Evolutionary conservation across 2,113 vertebrate species (phyloP).

Genomic region (Triplophysa tibetana): DNA sequence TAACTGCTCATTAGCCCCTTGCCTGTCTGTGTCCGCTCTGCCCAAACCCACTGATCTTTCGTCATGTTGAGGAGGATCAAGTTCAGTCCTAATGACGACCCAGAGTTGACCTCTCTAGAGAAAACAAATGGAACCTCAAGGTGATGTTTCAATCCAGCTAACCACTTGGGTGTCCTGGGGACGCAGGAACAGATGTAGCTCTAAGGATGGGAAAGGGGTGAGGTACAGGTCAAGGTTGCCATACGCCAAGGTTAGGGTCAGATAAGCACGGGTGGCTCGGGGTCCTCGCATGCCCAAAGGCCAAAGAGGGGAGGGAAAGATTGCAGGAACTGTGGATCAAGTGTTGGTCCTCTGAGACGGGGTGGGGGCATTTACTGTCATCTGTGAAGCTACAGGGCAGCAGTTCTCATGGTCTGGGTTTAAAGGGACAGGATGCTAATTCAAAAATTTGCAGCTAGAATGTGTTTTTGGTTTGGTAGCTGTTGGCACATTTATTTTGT

Average conservation of each 20-base stretch:
- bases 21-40: constrained; percentile 63
- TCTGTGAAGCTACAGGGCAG: constrained; percentile 58
- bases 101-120: constrained; percentile 73
- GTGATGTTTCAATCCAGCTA: constrained; percentile 83
- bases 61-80: constrained; percentile 74
- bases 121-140: constrained; percentile 83
- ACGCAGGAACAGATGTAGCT: constrained; percentile 80
- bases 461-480: neutral
- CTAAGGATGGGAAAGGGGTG: constrained; percentile 74
- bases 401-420: constrained; percentile 50
- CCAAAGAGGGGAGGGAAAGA: constrained; percentile 64
- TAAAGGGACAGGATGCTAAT: constrained; percentile 42
- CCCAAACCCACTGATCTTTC: constrained; percentile 68
- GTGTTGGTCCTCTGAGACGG: constrained; percentile 72
- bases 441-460: neutral
- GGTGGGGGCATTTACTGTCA: constrained; percentile 58
- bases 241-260: constrained; percentile 84
- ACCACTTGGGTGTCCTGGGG: constrained; percentile 78
- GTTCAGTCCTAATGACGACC: constrained; percentile 81
- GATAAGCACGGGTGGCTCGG: constrained; percentile 76
- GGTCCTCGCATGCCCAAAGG: constrained; percentile 73
- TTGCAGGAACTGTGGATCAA: constrained; percentile 70
- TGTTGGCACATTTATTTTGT: neutral
- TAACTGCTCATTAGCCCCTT: constrained; percentile 65
- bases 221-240: constrained; percentile 82